Evolutionary conservation across 2,888 invertebrate species (phyloP).

Genomic region (Harpalus rubripes): DNA sequence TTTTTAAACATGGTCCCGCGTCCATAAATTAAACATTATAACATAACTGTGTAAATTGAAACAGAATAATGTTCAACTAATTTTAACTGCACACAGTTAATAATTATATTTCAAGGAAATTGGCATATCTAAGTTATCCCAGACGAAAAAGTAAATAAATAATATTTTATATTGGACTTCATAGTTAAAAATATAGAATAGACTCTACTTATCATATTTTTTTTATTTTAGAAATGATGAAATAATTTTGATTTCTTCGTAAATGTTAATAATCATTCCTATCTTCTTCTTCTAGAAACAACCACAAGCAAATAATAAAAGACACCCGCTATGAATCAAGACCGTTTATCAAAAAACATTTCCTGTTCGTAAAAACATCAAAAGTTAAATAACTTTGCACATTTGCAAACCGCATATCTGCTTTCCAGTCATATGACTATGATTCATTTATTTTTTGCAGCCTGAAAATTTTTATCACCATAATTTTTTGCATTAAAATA

Average conservation of each 20-base stretch:
- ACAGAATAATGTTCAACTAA: too few species aligned
- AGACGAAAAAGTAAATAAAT: too few species aligned
- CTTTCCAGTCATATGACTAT: background rate
- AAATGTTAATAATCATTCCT: background rate
- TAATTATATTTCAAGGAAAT: too few species aligned
- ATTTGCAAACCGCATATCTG: constrained; percentile 23
- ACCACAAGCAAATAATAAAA: constrained; percentile 12
- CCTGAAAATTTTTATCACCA: background rate
- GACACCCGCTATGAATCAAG: constrained; percentile 1
- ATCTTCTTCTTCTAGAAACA: background rate
- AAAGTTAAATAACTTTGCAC: constrained; percentile 20
- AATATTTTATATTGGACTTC: too few species aligned
- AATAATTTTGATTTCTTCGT: constrained; percentile 2
- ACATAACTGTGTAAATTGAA: too few species aligned
- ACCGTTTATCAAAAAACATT: constrained; percentile 9
- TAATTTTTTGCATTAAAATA: background rate
- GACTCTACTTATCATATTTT: too few species aligned
- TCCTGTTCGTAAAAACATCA: constrained; percentile 15
- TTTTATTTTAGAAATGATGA: background rate
- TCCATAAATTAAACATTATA: too few species aligned
- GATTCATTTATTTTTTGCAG: background rate
- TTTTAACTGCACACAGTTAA: too few species aligned
- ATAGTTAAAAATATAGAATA: too few species aligned
- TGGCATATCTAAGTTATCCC: too few species aligned
- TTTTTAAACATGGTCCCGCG: too few species aligned